Percentiles rank a stretch among this genome's conserved stretches.
These are phyloP conservation scores for Ceryle rudis DNA, from an alignment of 2,797 vertebrate species.

Conservation along the genomic window DNA sequence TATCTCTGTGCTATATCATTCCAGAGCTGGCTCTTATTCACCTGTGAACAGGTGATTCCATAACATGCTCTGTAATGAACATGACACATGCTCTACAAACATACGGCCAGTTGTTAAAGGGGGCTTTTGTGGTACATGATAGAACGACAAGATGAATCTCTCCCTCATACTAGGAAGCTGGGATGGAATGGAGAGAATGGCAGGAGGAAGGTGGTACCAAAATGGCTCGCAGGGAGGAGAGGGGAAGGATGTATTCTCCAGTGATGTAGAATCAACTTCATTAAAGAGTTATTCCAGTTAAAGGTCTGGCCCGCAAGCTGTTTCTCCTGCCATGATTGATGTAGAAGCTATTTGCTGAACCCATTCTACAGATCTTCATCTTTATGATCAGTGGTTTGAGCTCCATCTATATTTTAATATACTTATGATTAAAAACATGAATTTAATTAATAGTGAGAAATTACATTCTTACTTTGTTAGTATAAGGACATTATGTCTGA, in stretches of 20 bases:
- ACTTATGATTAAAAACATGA: neutral
- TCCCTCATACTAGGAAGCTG: neutral
- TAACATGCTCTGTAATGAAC: neutral
- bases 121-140: neutral
- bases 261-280: neutral
- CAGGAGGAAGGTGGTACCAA: neutral
- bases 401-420: constrained; percentile 25
- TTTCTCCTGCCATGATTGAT: neutral
- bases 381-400: neutral
- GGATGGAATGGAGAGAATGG: neutral
- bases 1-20: neutral
- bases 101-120: neutral
- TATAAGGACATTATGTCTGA: neutral
- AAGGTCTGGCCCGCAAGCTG: neutral
- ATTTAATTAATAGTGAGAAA: constrained; percentile 14
- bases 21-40: neutral
- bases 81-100: accelerated
- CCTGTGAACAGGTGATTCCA: neutral
- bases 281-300: neutral
- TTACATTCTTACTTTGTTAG: neutral
- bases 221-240: neutral
- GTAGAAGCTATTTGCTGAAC: neutral
- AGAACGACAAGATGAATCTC: neutral
- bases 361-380: neutral
- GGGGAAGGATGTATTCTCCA: neutral